Evolutionary conservation across 2,113 vertebrate species (phyloP), one percentile per base, ranked within the genome.

Genomic region (Marmota monax): DNA sequence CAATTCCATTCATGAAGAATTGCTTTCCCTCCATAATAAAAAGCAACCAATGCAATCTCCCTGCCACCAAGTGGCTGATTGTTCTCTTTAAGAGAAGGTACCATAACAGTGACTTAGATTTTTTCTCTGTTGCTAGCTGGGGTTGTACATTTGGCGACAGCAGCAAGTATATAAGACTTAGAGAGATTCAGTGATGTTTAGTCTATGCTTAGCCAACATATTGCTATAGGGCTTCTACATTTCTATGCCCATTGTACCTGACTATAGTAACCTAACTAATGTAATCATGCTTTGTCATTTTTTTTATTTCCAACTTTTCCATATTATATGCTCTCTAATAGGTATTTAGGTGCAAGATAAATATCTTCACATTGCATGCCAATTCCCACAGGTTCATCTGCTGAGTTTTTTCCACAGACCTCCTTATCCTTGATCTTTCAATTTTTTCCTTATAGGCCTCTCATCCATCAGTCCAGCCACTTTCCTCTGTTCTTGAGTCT

Each of bases 361-460:
- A 20, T 89, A 42, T 42, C 12, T 76, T 89, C 39, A 78, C 20
- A 70, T 93, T 84, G 8, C 27, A 63, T 23, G 22, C 11, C 16
- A 45, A 53, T 76, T 89, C 27, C 45, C 93, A 80, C 58, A 95
- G 12, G 2, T 61, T 9, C 8, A 90, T 74, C 37, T 22, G 67
- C 12, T 74, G 37, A n/a, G 32, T 67, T 92, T 92, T 48, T 92
- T 96, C 65, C 17, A 85, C 37, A 74, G 27, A 58, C 8, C 8
- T 88, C 37, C 9, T 88, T 94, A 63, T 61, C 34, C 4, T 92
- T 80, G 10, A 86, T 58, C 20, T 96, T 90, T 90, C 39, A 69
- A 69, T 37, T 37, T 79, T 67, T 85, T 58, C 67, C 17, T 69
- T 85, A 11, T 29, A 85, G 3, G 39, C 16, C 20, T 14, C 48